Conservation (phyloP, 1,140 invertebrate species). For the Belonocnema kinseyi region DNA sequence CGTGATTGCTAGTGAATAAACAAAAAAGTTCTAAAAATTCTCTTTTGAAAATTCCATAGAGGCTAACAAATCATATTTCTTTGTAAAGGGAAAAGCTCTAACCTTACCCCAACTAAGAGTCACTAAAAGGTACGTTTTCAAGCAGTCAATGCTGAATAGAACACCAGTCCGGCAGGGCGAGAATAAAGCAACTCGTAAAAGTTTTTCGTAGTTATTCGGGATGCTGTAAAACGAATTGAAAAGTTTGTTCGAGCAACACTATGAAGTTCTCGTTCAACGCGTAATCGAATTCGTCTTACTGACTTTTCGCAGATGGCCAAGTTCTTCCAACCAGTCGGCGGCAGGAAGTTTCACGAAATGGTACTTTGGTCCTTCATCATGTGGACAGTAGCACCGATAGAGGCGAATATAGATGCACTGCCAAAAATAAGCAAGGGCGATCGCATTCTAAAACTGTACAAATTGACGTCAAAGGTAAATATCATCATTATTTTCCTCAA, state of each 20-base stretch:
- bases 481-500: background rate
- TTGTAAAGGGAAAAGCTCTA: background rate
- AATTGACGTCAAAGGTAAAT: slow-evolving; percentile 88
- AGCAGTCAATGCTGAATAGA: slow-evolving; percentile 39
- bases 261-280: slow-evolving; percentile 41
- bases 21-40: no score
- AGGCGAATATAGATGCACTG: slow-evolving; percentile 92
- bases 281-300: slow-evolving; percentile 49
- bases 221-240: slow-evolving; percentile 57
- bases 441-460: slow-evolving; percentile 87
- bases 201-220: slow-evolving; percentile 57
- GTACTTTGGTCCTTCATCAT: slow-evolving; percentile 82
- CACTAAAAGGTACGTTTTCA: slow-evolving; percentile 41
- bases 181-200: slow-evolving; percentile 45
- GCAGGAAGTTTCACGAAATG: slow-evolving; percentile 91
- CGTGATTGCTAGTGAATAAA: no score
- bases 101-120: background rate
- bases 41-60: no score
- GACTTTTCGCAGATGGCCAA: slow-evolving; percentile 81
- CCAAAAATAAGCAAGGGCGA: slow-evolving; percentile 88
- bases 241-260: slow-evolving; percentile 45
- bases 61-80: background rate
- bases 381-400: slow-evolving; percentile 87
- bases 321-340: slow-evolving; percentile 89
- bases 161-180: background rate